phyloP scores from a whole-genome alignment of 1,140 invertebrate genomes.

The Arctopsyche grandis region DNA sequence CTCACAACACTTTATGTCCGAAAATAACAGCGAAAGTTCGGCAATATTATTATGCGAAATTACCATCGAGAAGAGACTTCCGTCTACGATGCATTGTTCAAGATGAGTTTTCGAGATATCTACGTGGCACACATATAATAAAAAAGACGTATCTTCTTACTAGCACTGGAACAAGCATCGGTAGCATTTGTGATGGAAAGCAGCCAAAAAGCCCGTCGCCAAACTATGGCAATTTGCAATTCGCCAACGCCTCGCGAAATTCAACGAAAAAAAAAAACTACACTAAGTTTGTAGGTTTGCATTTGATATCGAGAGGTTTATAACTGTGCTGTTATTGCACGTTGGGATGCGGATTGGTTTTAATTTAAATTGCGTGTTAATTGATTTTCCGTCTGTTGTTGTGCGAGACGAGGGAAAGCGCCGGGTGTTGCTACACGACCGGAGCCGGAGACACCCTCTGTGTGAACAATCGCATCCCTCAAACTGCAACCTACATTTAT shows the following conservation, averaged over 20 bases:
- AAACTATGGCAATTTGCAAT: slow-evolving; percentile 22
- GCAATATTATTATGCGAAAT: too few relatives aligned
- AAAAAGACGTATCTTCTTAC: neutral
- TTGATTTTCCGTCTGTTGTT: slow-evolving; percentile 40
- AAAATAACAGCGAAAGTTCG: too few relatives aligned
- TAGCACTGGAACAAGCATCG: neutral
- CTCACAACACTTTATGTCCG: too few relatives aligned
- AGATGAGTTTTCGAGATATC: too few relatives aligned
- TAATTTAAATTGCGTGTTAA: slow-evolving; percentile 40
- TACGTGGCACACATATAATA: neutral
- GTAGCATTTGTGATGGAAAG: neutral
- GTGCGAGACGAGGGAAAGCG: slow-evolving; percentile 28
- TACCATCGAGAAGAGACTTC: too few relatives aligned
- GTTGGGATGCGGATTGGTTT: neutral
- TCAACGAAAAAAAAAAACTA: neutral
- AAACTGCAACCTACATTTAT: neutral
- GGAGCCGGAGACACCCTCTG: slow-evolving; percentile 13
- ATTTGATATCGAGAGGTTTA: neutral
- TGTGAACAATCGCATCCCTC: slow-evolving; percentile 14
- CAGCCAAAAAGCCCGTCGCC: slow-evolving; percentile 26
- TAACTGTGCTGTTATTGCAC: neutral
- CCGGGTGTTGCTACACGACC: slow-evolving; percentile 43
- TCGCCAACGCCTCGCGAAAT: neutral
- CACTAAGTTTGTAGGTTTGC: neutral
- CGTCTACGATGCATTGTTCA: too few relatives aligned